Percentiles rank a stretch among this genome's conserved stretches.
These are phyloP conservation scores for Staurois parvus DNA, from an alignment of 2,797 vertebrate genomes.

Conservation along the genomic window DNA sequence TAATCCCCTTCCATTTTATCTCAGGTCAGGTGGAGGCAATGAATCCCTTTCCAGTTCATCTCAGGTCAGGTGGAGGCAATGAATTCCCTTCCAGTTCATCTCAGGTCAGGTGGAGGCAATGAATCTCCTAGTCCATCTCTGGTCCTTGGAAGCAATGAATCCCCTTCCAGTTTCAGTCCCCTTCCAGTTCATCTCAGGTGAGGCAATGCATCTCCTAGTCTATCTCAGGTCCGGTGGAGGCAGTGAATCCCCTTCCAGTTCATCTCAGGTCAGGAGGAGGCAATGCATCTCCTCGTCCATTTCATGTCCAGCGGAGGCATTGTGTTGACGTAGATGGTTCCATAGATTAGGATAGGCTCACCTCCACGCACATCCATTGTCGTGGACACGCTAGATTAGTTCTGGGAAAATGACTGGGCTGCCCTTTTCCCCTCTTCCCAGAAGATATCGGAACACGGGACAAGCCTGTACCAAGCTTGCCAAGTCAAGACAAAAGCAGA, in stretches of 20 bases:
- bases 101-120: no score
- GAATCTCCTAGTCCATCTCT: no score
- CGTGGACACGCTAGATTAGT: neutral
- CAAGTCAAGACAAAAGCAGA: slow-evolving; percentile 11
- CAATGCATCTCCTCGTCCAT: neutral
- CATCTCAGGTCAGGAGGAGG: neutral
- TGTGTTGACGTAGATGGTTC: neutral
- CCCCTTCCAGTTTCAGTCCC: no score
- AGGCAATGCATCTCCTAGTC: neutral
- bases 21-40: no score
- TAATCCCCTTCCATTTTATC: no score
- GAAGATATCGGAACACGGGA: neutral
- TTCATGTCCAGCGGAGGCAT: neutral
- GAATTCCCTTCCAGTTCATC: no score
- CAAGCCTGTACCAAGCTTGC: neutral
- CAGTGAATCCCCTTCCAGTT: slow-evolving; percentile 6
- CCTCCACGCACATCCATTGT: neutral
- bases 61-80: no score
- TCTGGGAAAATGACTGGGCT: neutral
- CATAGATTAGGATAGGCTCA: neutral
- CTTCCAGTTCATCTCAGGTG: neutral
- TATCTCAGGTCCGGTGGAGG: neutral
- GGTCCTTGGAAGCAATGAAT: no score
- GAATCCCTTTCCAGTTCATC: no score
- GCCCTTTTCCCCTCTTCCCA: neutral